Base-by-base conservation (phyloP, 2,888 invertebrate species). In the Spisula subtruncata region DNA sequence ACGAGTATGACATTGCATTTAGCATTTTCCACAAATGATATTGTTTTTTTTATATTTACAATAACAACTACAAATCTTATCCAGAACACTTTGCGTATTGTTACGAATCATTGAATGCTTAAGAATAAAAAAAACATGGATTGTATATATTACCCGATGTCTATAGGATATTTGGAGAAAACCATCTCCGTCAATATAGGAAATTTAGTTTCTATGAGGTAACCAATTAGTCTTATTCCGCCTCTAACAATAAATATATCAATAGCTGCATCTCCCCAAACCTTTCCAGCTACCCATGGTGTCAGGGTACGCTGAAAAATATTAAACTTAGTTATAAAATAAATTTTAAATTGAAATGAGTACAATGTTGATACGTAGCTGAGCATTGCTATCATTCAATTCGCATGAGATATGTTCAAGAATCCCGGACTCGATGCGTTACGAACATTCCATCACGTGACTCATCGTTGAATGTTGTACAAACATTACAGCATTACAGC, bases 271-370 rank as follows among this genome's bases (percentile, higher is more conserved):
- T 89, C 85, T 6, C 93, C 93, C 93, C 92, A 92, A 4, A 93
- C 92, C 48, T 92, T 93, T 16, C 88, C 92, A 18, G 88, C 91
- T 1, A 91, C 85, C 86, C 91, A 91, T 0, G 93, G 93, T 25
- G 88, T 91, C 0, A 92, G 75, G 12, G 90, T 90, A 18, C 89
- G 41, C 92, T 92, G 46, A 51, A 83, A 25, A 1, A 18, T 2
- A 46, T 1, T 18, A 5, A 16, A 79, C 0, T 35, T 4, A 51
- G 51, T 4, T 51, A 16, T 51, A 51, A 12, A 51, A 16, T 51
- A 51, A 51, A 8, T 12, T 51, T 51, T 41, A 2, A 41, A 41
- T 41, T n/a, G n/a, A n/a, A 41, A 41, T 41, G 41, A n/a, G n/a
- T n/a, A 41, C 41, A 41, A 41, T 41, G 8, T 8, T 8, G 4